Base-by-base conservation (phyloP, 2,888 invertebrate genomes). In the Pterostichus niger region DNA sequence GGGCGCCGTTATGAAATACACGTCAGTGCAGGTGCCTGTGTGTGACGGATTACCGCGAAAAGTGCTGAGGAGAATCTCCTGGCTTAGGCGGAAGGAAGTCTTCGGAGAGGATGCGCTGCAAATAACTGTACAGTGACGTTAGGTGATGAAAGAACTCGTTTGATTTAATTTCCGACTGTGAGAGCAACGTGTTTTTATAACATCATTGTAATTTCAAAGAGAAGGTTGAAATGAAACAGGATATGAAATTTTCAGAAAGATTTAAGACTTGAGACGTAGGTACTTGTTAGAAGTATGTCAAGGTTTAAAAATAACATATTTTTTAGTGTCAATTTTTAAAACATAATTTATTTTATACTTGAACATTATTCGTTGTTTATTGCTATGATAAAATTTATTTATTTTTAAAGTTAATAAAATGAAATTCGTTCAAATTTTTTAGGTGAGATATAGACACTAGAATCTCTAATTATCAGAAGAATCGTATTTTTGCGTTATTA, bases 1-100 rank as follows among this genome's bases (percentile, higher is more conserved):
- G 81, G 56, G 71, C 49, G 40, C 73, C 40, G 81, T 81, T 81
- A 81, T 81, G 73, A 81, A 81, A 81, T 73, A 81, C 73, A 81
- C 80, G 80, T 80, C 64, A 61, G 79, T 46, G 46, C 79, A 79
- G 79, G 79, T 79, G 79, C 64, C 64, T 81, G 56, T 31, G 46
- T 40, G 35, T 80, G 80, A 80, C 64, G 68, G 71, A 80, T 71
- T 80, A 54, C 80, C 24, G 13, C 1, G 31, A 24, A 24, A 24
- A 24, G 24, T 24, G 24, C 24, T 24, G 24, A 24, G 24, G 24
- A 24, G 24, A 59, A 6, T 24, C 13, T 17, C 4, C 31, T 11
- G 71, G n/a, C n/a, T n/a, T n/a, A n/a, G n/a, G 11, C 13, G 71
- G 71, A 64, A 64, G 64, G 64, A 64, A 64, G 64, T 35, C 64